Percentiles rank a stretch among this genome's conserved stretches.
phyloP scores from a whole-genome alignment of 2,888 invertebrate genomes.

The Diarsia brunnea region DNA sequence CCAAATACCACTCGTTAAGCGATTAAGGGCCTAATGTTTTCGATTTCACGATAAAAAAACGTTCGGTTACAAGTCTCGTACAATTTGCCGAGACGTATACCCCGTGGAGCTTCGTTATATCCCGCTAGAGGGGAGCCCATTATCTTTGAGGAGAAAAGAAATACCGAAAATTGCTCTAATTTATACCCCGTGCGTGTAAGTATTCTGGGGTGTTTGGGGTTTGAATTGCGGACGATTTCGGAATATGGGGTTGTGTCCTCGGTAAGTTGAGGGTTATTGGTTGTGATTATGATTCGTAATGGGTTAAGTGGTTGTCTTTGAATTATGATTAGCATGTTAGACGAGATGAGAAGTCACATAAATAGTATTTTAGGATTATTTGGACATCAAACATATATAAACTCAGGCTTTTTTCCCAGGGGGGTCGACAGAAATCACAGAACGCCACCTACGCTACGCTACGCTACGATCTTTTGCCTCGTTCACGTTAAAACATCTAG shows the following conservation, averaged over 20 bases:
- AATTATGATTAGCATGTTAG: slow-evolving; percentile 1
- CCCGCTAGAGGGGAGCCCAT: slow-evolving; percentile 80
- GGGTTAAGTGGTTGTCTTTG: neutral
- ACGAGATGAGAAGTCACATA: neutral
- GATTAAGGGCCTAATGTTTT: slow-evolving; percentile 76
- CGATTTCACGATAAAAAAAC: slow-evolving; percentile 69
- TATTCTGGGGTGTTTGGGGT: slow-evolving; percentile 44
- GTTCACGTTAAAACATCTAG: too few relatives aligned
- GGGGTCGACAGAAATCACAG: too few relatives aligned
- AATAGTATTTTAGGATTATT: neutral
- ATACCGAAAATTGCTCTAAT: slow-evolving; percentile 84
- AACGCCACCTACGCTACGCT: too few relatives aligned
- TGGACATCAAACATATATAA: too few relatives aligned
- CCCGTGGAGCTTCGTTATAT: slow-evolving; percentile 84
- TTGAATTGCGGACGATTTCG: slow-evolving; percentile 20
- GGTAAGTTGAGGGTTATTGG: slow-evolving; percentile 31
- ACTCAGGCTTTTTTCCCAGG: too few relatives aligned
- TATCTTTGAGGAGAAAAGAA: slow-evolving; percentile 84
- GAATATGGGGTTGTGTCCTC: slow-evolving; percentile 31
- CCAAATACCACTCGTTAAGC: slow-evolving; percentile 74
- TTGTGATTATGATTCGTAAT: neutral
- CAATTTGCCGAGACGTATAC: slow-evolving; percentile 67
- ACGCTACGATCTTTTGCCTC: too few relatives aligned
- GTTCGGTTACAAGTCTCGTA: slow-evolving; percentile 56
- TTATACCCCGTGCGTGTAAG: slow-evolving; percentile 71